A percentile compares a stretch with the other conserved stretches of the same genome.
phyloP scores from a whole-genome alignment of 2,113 vertebrate genomes.

The Petaurus breviceps region DNA sequence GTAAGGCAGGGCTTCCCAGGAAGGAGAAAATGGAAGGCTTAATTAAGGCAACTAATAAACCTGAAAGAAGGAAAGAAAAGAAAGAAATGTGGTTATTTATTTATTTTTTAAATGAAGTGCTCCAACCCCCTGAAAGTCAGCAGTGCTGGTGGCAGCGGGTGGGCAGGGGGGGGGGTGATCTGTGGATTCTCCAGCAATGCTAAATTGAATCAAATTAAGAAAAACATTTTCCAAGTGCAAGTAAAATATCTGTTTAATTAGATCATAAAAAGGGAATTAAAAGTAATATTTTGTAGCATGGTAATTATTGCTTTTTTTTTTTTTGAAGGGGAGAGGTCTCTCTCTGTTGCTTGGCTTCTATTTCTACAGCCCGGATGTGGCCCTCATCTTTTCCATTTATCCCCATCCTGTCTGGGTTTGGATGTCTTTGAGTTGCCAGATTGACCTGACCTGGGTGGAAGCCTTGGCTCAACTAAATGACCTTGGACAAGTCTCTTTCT shows the following conservation, averaged over 20 bases:
- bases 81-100: conserved; percentile 67
- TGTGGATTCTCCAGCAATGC: conserved; percentile 55
- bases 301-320: conserved; percentile 73
- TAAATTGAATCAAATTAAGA: conserved; percentile 83
- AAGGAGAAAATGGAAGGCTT: conserved; percentile 76
- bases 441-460: neutral
- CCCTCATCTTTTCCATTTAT: neutral
- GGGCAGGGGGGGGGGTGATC: accelerated
- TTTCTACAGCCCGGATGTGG: neutral
- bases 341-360: neutral
- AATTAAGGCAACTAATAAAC: conserved; percentile 78
- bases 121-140: conserved; percentile 76
- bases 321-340: conserved; percentile 2
- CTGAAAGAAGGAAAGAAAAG: conserved; percentile 38
- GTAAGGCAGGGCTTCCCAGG: accelerated
- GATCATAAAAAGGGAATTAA: conserved; percentile 80
- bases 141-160: conserved; percentile 56
- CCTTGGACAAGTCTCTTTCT: neutral
- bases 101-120: conserved; percentile 67
- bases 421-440: neutral
- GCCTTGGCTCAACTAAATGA: neutral
- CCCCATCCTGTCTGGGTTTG: neutral
- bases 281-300: conserved; percentile 80
- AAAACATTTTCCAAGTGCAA: conserved; percentile 79
- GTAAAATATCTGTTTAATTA: conserved; percentile 85